Evolutionary conservation across 2,113 vertebrate genomes (phyloP).

Genomic region (Spermophilus dauricus): DNA sequence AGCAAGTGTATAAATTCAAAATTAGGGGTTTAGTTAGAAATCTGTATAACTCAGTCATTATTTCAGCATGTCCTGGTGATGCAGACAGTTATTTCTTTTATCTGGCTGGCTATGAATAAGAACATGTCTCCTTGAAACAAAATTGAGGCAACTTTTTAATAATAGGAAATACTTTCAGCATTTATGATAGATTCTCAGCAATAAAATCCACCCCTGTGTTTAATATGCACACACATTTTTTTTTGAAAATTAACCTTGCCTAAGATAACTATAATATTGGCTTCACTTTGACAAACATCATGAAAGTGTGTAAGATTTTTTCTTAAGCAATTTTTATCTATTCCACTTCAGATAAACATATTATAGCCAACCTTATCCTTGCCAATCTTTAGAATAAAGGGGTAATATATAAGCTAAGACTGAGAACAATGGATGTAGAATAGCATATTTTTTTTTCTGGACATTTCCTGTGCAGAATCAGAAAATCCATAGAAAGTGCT

Average conservation of each 20-base stretch:
- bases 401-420: neutral
- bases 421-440: neutral
- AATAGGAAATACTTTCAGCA: neutral
- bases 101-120: neutral
- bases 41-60: neutral
- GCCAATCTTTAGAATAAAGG: neutral
- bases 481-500: neutral
- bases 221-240: neutral
- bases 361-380: neutral
- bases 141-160: neutral
- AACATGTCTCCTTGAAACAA: neutral
- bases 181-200: neutral
- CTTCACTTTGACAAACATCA: neutral
- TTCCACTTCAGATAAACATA: neutral
- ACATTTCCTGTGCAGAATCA: neutral
- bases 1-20: slow-evolving; percentile 13
- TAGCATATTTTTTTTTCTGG: neutral
- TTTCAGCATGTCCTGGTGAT: slow-evolving; percentile 20
- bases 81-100: neutral
- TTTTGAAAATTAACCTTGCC: neutral
- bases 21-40: neutral
- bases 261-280: slow-evolving; percentile 36
- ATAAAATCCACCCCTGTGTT: neutral
- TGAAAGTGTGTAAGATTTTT: neutral
- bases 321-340: neutral